A percentile compares a stretch with the other conserved stretches of the same genome.
Evolutionary conservation across 2,113 vertebrate species (phyloP).

Genomic region (Etheostoma spectabile): DNA sequence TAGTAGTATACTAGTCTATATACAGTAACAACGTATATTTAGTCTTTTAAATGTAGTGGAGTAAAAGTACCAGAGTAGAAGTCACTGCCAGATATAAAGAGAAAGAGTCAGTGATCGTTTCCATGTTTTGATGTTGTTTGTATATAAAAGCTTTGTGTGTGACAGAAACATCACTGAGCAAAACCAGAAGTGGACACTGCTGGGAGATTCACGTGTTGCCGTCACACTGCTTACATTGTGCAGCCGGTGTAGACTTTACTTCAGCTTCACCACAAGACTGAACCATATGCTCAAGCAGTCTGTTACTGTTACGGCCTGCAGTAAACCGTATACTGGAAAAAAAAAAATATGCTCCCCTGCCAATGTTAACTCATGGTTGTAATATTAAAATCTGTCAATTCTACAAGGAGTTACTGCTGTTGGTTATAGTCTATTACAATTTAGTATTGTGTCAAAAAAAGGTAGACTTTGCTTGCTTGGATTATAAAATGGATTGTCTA

Average conservation of each 20-base stretch:
- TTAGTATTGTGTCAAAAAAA: background rate
- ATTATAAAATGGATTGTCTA: background rate
- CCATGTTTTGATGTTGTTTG: background rate
- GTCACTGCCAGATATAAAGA: no score
- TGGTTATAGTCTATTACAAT: background rate
- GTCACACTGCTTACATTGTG: conserved; percentile 31
- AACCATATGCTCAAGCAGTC: conserved; percentile 60
- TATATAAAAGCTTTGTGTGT: background rate
- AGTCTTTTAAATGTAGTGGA: background rate
- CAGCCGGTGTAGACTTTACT: conserved; percentile 23
- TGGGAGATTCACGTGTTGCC: conserved; percentile 11
- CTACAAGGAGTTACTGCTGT: background rate
- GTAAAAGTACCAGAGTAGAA: background rate
- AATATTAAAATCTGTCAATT: background rate
- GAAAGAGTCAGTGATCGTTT: background rate
- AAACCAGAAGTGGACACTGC: background rate
- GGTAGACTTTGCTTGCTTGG: background rate
- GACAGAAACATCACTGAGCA: background rate
- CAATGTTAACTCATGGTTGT: conserved; percentile 10
- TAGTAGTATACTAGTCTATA: no score
- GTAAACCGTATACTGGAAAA: background rate
- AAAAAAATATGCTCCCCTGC: background rate
- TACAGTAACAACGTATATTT: no score
- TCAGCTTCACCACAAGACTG: conserved; percentile 21
- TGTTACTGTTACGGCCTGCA: conserved; percentile 17